Evolutionary conservation across 2,888 invertebrate species (phyloP), one percentile per base, ranked within the genome.

Genomic region (Lasioglossum leucozonium): DNA sequence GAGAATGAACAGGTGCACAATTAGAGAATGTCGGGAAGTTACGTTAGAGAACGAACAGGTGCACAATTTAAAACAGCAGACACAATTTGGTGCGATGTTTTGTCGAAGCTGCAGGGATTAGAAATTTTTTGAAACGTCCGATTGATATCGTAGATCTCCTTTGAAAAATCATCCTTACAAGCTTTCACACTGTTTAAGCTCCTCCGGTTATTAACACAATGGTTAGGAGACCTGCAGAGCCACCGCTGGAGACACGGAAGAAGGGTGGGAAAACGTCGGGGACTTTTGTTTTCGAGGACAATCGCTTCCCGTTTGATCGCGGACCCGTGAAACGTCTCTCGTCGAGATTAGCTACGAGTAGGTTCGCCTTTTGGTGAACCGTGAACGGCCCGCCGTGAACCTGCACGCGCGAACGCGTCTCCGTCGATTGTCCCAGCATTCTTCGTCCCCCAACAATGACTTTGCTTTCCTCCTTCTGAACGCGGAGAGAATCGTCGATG

Each of bases 401-500:
- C 13, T 30, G 62, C 5, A 62, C 62, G 16, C 62, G 30, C 30
- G 62, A 62, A 62, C 26, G 30, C 62, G 62, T 6, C 30, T 62
- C 62, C 62, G 6, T 62, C 18, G 62, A 34, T 62, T 62, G 13
- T 62, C 62, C 58, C 58, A 11, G 58, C n/a, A 30, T 6, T 11
- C 30, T 30, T 30, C 62, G 30, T 30, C 62, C 58, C 58, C 58
- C 58, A 26, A 26, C 58, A 58, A 58, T 26, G 11, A n/a, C n/a
- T 22, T 11, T 26, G 11, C 10, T 4, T 13, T n/a, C 58, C 10
- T n/a, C 11, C 11, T 26, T 58, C 58, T 13, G 30, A 89, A 88
- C 90, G 88, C 81, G n/a, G n/a, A 78, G 82, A 84, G 75, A 4
- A 58, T 79, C 62, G 82, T 79, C 34, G 77, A 72, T 73, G 86